These are phyloP conservation scores for Ptychoptera contaminata DNA, from an alignment of 2,888 invertebrate species.

Conservation along the genomic window DNA sequence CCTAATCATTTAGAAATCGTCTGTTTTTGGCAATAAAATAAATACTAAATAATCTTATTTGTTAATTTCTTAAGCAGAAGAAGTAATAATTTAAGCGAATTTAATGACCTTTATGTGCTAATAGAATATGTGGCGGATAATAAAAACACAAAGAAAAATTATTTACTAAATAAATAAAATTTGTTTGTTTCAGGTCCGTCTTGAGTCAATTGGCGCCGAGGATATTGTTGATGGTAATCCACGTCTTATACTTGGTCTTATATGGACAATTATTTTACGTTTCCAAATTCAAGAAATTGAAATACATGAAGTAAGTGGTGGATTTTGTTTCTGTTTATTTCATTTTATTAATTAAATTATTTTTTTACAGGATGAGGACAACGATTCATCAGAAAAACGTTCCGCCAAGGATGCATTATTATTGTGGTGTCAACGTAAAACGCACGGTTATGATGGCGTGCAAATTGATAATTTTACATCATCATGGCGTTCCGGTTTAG, in stretches of 20 bases:
- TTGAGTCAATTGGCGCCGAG: slow-evolving; percentile 98
- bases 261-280: slow-evolving; percentile 97
- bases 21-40: neutral
- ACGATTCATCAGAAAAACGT: slow-evolving; percentile 93
- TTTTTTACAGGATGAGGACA: slow-evolving; percentile 67
- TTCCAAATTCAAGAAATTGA: slow-evolving; percentile 99
- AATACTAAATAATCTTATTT: neutral
- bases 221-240: slow-evolving; percentile 98
- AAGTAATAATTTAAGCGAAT: neutral
- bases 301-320: slow-evolving; percentile 75
- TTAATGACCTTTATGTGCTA: neutral
- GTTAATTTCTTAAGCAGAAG: neutral
- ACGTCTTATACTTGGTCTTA: slow-evolving; percentile 87
- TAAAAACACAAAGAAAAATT: neutral
- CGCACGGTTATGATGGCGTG: slow-evolving; percentile 82
- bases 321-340: neutral
- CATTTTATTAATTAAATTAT: too few species aligned
- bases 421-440: slow-evolving; percentile 97
- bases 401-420: slow-evolving; percentile 97
- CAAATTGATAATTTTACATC: slow-evolving; percentile 80
- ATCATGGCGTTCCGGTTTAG: slow-evolving; percentile 92
- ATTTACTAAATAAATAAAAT: neutral
- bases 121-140: neutral
- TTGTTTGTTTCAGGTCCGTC: slow-evolving; percentile 53
- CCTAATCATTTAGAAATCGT: too few species aligned